A percentile compares a stretch with the other conserved stretches of the same genome.
Evolutionary conservation across 2,888 invertebrate species (phyloP).

Genomic region (Aleiodes leptofemur): DNA sequence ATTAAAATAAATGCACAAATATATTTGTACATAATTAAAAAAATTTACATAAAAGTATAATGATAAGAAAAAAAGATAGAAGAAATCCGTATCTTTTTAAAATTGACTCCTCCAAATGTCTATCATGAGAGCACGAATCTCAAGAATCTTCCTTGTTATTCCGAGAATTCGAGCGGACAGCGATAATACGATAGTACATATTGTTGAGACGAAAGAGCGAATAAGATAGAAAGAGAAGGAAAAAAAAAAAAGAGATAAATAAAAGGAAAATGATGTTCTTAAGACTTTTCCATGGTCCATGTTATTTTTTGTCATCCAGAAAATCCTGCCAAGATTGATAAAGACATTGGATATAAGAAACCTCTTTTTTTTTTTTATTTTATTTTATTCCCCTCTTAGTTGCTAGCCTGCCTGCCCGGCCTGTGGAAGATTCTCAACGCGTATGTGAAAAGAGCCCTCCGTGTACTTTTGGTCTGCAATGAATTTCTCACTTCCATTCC

Average conservation of each 20-base stretch:
- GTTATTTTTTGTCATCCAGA: constrained; percentile 35
- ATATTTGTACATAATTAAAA: too few relatives aligned
- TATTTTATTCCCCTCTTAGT: constrained; percentile 5
- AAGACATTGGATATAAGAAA: constrained; percentile 33
- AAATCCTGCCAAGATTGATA: constrained; percentile 35
- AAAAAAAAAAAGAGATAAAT: background rate
- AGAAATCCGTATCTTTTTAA: background rate
- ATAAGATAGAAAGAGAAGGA: background rate
- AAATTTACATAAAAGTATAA: too few relatives aligned
- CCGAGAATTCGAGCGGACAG: constrained; percentile 29
- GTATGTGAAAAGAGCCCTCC: constrained; percentile 34
- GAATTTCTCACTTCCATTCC: constrained; percentile 31
- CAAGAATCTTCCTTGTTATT: constrained; percentile 34
- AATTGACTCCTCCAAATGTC: constrained; percentile 12
- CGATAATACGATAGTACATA: constrained; percentile 29
- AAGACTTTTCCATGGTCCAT: constrained; percentile 20
- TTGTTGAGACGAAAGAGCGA: constrained; percentile 1
- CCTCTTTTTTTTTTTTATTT: constrained; percentile 1
- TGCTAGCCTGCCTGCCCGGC: background rate
- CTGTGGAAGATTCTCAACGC: constrained; percentile 25
- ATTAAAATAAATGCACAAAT: too few relatives aligned
- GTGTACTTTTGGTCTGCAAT: constrained; percentile 26
- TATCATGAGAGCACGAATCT: constrained; percentile 26
- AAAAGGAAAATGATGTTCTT: constrained; percentile 20
- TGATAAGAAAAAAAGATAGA: too few relatives aligned